Conservation (phyloP, 2,888 invertebrate species). For the Protonemura montana region DNA sequence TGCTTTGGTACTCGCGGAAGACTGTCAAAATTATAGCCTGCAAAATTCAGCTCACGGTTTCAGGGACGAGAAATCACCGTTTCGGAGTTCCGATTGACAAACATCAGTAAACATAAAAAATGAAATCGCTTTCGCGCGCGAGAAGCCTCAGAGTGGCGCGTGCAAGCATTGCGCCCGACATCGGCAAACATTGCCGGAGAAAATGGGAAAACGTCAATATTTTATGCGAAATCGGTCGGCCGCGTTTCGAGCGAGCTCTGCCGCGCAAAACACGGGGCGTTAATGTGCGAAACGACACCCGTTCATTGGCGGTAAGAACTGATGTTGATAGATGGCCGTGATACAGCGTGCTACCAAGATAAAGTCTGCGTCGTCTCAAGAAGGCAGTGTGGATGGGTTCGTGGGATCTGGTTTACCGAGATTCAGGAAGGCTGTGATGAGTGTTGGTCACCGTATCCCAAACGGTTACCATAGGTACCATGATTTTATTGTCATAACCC, state of each 20-base stretch:
- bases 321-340: neutral
- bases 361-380: no score
- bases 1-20: neutral
- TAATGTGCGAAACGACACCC: neutral
- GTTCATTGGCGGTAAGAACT: no score
- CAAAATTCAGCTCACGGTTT: neutral
- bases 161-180: neutral
- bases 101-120: neutral
- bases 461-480: no score
- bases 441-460: no score
- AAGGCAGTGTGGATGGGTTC: no score
- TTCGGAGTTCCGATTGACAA: neutral
- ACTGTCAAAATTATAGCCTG: neutral
- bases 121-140: no score
- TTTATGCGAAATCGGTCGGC: neutral
- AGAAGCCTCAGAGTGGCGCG: neutral
- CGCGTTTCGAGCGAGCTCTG: neutral
- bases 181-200: neutral
- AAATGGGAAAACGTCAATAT: neutral
- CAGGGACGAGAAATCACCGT: neutral
- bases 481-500: no score
- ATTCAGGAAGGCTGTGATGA: no score
- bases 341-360: no score
- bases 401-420: no score
- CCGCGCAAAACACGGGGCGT: neutral